Evolutionary conservation across 2,113 vertebrate species (phyloP).

Genomic region (Ariopsis seemanni): DNA sequence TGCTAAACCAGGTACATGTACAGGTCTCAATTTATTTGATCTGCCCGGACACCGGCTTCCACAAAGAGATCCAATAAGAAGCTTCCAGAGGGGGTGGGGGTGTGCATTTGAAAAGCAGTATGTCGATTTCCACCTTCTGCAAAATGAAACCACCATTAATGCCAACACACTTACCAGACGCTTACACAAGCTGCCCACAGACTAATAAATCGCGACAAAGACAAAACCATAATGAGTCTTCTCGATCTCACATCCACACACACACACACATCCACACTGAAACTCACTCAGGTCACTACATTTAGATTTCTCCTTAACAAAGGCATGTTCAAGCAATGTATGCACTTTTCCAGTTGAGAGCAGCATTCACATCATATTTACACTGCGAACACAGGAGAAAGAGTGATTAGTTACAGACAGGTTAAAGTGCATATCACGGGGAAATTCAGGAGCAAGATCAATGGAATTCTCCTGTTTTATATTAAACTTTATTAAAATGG

Average conservation of each 20-base stretch:
- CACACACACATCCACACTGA: not conserved
- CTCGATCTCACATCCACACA: not conserved
- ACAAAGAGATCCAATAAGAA: slow-evolving; percentile 30
- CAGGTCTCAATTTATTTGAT: not conserved
- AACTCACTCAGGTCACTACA: not conserved
- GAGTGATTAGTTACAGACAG: not conserved
- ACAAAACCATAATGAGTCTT: not conserved
- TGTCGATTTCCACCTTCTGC: not conserved
- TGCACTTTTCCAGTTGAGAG: not conserved
- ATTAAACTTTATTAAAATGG: too few relatives aligned
- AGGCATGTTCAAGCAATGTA: not conserved
- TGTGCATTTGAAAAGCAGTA: not conserved
- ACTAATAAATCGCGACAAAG: slow-evolving; percentile 46
- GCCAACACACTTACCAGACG: slow-evolving; percentile 52
- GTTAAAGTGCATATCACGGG: not conserved
- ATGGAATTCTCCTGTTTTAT: not conserved
- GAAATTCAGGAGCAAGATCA: not conserved
- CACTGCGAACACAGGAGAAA: not conserved
- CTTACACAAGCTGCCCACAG: slow-evolving; percentile 49
- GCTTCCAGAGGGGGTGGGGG: slow-evolving; percentile 25
- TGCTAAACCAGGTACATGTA: not conserved
- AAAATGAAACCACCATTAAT: slow-evolving; percentile 39
- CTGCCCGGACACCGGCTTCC: slow-evolving; percentile 8
- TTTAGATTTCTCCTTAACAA: not conserved
- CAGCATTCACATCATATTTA: too few relatives aligned